These are phyloP conservation scores for Arge pagana DNA, from an alignment of 2,888 invertebrate species.

Conservation along the genomic window DNA sequence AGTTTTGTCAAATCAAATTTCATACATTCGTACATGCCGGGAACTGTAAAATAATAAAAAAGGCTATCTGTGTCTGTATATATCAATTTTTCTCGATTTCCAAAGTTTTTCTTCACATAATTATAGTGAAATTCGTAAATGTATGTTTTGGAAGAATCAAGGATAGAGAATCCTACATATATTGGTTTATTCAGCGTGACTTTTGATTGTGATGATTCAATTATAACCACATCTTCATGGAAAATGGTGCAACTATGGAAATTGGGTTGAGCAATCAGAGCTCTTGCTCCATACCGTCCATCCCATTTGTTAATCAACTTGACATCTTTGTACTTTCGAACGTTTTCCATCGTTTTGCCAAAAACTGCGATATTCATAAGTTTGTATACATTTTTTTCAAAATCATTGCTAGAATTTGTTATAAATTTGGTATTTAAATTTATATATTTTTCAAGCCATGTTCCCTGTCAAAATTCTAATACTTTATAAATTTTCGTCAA, in stretches of 20 bases:
- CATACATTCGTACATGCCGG: not conserved
- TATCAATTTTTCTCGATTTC: not conserved
- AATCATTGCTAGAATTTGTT: not conserved
- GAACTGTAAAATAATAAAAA: not conserved
- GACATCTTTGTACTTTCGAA: not conserved
- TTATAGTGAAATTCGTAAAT: no score
- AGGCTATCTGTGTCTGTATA: not conserved
- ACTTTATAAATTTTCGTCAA: not conserved
- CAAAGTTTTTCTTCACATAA: not conserved
- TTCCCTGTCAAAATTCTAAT: not conserved
- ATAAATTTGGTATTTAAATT: not conserved
- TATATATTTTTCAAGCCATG: not conserved
- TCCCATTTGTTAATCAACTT: not conserved
- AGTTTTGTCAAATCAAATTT: not conserved
- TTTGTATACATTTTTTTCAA: not conserved
- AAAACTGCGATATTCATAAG: not conserved
- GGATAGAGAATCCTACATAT: no score
- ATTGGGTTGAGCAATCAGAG: not conserved
- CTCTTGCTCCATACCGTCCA: not conserved
- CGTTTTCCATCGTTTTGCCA: no score
- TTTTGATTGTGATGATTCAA: no score
- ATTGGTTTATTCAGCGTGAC: not conserved
- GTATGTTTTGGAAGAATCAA: no score
- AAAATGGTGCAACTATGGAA: not conserved
- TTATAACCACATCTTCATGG: no score